Conservation (phyloP, 2,113 vertebrate species). For the Pseudopipra pipra region DNA sequence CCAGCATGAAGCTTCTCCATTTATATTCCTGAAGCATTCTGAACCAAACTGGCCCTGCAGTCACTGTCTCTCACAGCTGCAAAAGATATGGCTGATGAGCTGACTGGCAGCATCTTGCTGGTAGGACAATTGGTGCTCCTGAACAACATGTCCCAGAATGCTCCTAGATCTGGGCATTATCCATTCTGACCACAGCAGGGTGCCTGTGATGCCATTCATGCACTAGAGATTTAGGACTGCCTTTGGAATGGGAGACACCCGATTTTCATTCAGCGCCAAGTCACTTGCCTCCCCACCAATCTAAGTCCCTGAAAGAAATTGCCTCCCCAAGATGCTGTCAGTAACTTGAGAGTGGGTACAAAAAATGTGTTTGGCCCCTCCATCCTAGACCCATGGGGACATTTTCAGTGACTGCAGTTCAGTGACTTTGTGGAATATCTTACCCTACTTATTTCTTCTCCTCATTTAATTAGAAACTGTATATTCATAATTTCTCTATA, state of each 20-base stretch:
- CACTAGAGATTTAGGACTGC: not conserved
- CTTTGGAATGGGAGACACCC: not conserved
- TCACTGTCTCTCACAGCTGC: not conserved
- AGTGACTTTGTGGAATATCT: not conserved
- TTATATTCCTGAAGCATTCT: not conserved
- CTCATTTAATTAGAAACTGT: not conserved
- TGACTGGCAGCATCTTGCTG: not conserved
- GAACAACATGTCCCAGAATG: not conserved
- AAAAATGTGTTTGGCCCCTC: not conserved
- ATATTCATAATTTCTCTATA: not conserved
- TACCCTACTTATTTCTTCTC: not conserved
- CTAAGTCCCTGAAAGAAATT: not conserved
- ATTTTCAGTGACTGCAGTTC: not conserved
- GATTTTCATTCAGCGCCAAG: not conserved
- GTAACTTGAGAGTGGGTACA: not conserved
- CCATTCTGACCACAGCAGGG: not conserved
- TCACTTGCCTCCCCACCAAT: not conserved
- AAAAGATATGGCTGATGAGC: not conserved
- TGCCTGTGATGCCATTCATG: rapidly evolving
- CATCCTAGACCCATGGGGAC: not conserved
- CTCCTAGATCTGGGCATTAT: not conserved
- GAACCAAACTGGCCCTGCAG: not conserved
- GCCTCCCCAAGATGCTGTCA: not conserved
- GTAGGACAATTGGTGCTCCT: rapidly evolving
- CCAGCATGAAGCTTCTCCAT: not conserved